phyloP scores from a whole-genome alignment of 2,113 vertebrate species.

The Scomber japonicus region DNA sequence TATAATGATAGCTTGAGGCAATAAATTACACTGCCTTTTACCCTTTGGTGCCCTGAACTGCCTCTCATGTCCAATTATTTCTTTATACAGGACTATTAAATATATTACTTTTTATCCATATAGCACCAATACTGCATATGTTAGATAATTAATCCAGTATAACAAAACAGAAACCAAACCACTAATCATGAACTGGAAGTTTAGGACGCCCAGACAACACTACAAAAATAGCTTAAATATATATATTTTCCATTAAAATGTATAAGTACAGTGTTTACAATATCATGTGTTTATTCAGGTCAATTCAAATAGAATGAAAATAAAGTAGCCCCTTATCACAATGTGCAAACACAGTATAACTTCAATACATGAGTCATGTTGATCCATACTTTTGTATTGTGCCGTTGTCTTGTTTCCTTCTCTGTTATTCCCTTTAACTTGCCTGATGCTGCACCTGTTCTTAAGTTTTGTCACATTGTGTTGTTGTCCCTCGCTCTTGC shows the following conservation, averaged over 20 bases:
- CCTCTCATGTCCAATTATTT: background rate
- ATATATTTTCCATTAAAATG: background rate
- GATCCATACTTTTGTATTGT: conserved; percentile 28
- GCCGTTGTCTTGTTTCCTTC: conserved; percentile 8
- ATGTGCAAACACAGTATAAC: conserved; percentile 11
- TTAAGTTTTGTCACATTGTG: conserved; percentile 29
- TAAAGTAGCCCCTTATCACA: background rate
- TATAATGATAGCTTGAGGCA: background rate
- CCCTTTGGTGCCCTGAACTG: background rate
- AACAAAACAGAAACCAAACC: background rate
- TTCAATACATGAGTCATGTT: conserved; percentile 15
- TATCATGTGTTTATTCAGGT: background rate
- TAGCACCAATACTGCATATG: background rate
- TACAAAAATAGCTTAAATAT: too few relatives aligned
- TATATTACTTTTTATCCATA: background rate
- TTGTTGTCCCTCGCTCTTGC: conserved; percentile 14
- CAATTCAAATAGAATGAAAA: conserved; percentile 10
- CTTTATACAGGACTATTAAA: background rate
- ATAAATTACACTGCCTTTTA: background rate
- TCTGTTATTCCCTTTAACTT: conserved; percentile 22
- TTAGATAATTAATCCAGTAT: background rate
- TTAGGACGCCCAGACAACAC: background rate
- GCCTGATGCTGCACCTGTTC: conserved; percentile 54
- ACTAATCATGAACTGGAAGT: too few relatives aligned
- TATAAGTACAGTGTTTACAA: background rate